A percentile compares a stretch with the other conserved stretches of the same genome.
phyloP scores from a whole-genome alignment of 2,888 invertebrate species.

The Cyclophora albipunctata region DNA sequence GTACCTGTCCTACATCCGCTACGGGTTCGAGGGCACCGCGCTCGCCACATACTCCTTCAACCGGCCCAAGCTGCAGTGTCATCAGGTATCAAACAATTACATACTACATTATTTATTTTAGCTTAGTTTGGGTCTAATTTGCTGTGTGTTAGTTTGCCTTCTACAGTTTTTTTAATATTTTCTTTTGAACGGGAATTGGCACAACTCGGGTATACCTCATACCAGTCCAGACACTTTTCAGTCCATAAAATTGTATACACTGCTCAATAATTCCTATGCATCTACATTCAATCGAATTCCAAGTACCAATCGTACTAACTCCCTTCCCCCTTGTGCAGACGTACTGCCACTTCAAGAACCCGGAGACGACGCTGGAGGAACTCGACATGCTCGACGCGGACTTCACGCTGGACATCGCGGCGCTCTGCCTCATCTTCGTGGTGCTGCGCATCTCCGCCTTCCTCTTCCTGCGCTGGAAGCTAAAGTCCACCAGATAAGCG shows the following conservation, averaged over 20 bases:
- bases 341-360: constrained; percentile 92
- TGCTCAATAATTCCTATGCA: no score
- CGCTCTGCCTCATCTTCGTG: constrained; percentile 85
- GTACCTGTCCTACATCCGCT: constrained; percentile 94
- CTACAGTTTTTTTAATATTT: no score
- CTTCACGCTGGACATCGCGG: constrained; percentile 86
- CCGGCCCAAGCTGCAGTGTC: constrained; percentile 87
- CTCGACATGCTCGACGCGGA: constrained; percentile 89
- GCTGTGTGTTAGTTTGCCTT: background rate
- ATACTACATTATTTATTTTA: background rate
- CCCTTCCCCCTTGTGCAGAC: constrained; percentile 50
- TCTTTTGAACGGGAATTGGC: no score
- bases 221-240: no score
- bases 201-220: no score
- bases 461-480: constrained; percentile 90
- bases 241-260: no score
- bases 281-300: no score
- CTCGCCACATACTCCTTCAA: constrained; percentile 92
- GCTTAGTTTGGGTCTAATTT: background rate
- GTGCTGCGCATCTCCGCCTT: constrained; percentile 87
- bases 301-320: no score
- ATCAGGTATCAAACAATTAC: constrained; percentile 68
- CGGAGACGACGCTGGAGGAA: constrained; percentile 87
- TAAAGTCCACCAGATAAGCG: constrained; percentile 83
- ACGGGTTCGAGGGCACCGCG: constrained; percentile 96